Evolutionary conservation across 2,113 vertebrate species (phyloP).

Genomic region (Tyto alba): DNA sequence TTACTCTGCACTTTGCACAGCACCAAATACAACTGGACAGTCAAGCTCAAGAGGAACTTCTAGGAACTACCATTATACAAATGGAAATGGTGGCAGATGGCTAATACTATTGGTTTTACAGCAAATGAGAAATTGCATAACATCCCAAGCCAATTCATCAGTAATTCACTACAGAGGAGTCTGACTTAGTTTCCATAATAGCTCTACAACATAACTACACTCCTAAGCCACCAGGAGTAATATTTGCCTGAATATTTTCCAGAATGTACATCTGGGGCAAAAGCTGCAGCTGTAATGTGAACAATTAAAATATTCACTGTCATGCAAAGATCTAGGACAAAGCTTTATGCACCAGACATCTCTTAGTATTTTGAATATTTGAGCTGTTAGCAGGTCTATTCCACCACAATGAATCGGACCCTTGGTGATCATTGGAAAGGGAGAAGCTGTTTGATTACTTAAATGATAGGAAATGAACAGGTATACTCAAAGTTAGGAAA

Average conservation of each 20-base stretch:
- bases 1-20: background rate
- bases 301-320: background rate
- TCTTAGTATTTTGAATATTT: background rate
- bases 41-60: background rate
- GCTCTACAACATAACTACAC: background rate
- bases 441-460: background rate
- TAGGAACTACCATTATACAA: background rate
- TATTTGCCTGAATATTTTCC: background rate
- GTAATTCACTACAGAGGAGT: background rate
- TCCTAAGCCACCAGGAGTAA: background rate
- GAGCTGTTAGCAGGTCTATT: background rate
- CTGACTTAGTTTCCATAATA: background rate
- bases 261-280: background rate
- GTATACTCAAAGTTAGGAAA: background rate
- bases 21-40: background rate
- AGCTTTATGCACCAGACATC: background rate
- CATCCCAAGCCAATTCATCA: background rate
- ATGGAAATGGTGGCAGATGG: background rate
- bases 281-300: background rate
- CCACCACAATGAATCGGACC: background rate
- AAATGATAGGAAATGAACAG: background rate
- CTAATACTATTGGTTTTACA: background rate
- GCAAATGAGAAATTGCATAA: background rate
- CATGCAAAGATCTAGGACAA: background rate
- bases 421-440: background rate